Evolutionary conservation across 2,797 vertebrate genomes (phyloP).

Genomic region (Hylomyscus alleni): DNA sequence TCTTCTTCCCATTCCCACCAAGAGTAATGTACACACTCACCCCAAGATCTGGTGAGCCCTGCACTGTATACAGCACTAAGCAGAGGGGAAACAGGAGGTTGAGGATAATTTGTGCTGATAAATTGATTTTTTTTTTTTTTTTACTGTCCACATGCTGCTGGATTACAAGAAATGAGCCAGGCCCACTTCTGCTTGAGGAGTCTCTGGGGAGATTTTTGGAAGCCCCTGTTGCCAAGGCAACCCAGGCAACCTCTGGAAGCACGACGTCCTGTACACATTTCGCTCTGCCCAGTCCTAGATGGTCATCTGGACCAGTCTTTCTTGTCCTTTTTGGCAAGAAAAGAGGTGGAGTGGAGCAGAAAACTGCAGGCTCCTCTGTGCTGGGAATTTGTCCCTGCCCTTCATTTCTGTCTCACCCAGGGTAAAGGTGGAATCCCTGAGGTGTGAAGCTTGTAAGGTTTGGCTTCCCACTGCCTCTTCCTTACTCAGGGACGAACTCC

Average conservation of each 20-base stretch:
- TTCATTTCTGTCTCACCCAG: not conserved
- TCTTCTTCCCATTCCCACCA: not conserved
- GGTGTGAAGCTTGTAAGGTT: not conserved
- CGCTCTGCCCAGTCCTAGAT: constrained; percentile 41
- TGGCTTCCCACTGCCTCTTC: not conserved
- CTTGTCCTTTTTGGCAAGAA: not conserved
- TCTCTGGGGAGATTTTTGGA: constrained; percentile 64
- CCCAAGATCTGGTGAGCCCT: not conserved
- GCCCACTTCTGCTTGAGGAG: constrained; percentile 50
- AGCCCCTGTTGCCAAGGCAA: constrained; percentile 75
- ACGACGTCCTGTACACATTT: not conserved
- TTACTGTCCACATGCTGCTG: constrained; percentile 46
- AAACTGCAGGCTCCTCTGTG: not conserved
- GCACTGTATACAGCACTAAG: not conserved
- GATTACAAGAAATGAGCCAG: constrained; percentile 63
- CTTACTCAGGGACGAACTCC: not conserved
- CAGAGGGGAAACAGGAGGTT: not conserved
- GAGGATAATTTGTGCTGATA: constrained; percentile 66
- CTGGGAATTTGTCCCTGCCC: not conserved
- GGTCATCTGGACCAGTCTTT: constrained; percentile 35
- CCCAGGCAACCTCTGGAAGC: constrained; percentile 46
- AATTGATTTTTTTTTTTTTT: constrained; percentile 66
- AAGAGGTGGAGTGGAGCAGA: not conserved
- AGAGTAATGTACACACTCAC: not conserved
- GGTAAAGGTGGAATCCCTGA: not conserved